A percentile compares a stretch with the other conserved stretches of the same genome.
Conservation (phyloP, 2,888 invertebrate species). For the Ophioninae sp. region DNA sequence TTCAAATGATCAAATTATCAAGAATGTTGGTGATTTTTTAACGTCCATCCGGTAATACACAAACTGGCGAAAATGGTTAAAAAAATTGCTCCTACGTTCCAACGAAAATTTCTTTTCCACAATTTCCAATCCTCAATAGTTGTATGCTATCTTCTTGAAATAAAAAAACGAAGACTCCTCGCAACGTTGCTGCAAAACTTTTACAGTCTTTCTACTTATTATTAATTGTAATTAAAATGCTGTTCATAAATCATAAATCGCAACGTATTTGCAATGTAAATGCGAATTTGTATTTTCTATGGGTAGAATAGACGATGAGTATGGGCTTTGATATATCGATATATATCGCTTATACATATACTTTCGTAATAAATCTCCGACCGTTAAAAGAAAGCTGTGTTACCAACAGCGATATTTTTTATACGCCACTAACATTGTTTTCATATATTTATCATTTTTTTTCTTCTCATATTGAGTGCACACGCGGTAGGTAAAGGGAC, state of each 20-base stretch:
- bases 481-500: background rate
- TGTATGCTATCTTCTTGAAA: background rate
- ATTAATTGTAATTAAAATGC: background rate
- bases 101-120: too few species aligned
- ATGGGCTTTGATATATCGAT: background rate
- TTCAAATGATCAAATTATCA: too few species aligned
- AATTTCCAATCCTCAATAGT: too few species aligned
- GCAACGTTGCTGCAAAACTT: too few species aligned
- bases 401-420: slow-evolving; percentile 25
- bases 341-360: slow-evolving; percentile 4
- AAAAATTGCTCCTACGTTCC: too few species aligned
- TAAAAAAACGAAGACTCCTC: too few species aligned
- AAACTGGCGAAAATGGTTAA: too few species aligned
- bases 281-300: background rate
- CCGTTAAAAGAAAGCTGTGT: slow-evolving; percentile 46
- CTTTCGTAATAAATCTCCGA: slow-evolving; percentile 6
- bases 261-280: background rate
- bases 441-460: background rate
- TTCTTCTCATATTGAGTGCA: slow-evolving; percentile 1
- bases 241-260: background rate
- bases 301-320: background rate
- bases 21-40: too few species aligned
- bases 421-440: slow-evolving; percentile 43
- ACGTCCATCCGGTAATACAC: too few species aligned
- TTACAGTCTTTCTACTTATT: too few species aligned